A percentile compares a stretch with the other conserved stretches of the same genome.
phyloP scores from a whole-genome alignment of 2,113 vertebrate species.

The Neotoma lepida region DNA sequence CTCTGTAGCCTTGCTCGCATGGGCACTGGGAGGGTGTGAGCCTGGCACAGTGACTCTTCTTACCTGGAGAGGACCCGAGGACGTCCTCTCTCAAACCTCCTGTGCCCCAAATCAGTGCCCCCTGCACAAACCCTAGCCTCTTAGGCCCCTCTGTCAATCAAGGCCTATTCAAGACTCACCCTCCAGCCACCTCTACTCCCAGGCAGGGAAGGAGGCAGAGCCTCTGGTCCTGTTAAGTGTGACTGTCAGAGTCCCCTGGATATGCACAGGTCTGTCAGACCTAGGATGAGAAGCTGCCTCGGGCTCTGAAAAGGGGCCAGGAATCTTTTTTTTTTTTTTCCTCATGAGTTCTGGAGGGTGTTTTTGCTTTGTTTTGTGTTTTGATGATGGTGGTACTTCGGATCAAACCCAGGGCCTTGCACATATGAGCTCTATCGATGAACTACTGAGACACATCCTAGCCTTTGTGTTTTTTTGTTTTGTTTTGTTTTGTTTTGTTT shows the following conservation, averaged over 20 bases:
- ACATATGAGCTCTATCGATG: not conserved
- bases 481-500: not conserved
- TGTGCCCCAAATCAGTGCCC: not conserved
- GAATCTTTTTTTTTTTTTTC: not conserved
- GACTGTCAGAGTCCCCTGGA: not conserved
- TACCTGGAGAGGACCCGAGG: not conserved
- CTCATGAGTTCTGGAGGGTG: not conserved
- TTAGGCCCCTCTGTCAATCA: not conserved
- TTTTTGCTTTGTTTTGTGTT: not conserved
- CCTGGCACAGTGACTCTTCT: no score
- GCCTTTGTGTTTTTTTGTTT: not conserved
- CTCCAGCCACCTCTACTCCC: not conserved
- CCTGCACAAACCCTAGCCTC: not conserved
- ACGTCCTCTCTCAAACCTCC: not conserved
- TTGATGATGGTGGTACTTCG: not conserved
- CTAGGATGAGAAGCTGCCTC: not conserved
- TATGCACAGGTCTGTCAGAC: not conserved
- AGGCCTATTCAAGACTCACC: not conserved
- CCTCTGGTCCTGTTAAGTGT: not conserved
- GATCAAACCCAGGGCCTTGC: not conserved
- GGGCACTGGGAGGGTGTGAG: not conserved
- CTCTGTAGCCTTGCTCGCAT: not conserved
- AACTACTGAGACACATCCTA: not conserved
- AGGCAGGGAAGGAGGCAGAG: not conserved
- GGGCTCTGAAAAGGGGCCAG: not conserved